phyloP scores from a whole-genome alignment of 2,797 vertebrate genomes.

The Epinephelus awoara region DNA sequence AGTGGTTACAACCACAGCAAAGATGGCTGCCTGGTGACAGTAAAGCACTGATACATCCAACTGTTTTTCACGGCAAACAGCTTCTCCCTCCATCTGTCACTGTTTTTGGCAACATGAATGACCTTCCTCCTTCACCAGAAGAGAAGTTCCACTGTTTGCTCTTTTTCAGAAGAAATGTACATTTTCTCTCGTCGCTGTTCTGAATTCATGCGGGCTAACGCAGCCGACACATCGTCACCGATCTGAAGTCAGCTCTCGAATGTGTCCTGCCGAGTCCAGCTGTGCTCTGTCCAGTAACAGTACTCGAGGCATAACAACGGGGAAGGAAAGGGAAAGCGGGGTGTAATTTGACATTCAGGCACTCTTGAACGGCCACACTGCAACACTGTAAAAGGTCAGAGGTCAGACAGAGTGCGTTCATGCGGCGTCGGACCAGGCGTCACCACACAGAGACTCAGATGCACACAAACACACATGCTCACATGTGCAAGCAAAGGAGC shows the following conservation, averaged over 20 bases:
- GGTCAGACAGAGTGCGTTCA: conserved; percentile 73
- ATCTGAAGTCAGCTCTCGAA: conserved; percentile 31
- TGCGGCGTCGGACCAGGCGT: conserved; percentile 69
- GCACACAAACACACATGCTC: conserved; percentile 66
- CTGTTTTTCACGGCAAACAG: conserved; percentile 48
- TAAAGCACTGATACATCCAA: conserved; percentile 70
- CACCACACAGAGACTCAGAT: conserved; percentile 62
- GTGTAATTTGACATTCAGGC: conserved; percentile 75
- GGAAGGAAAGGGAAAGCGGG: conserved; percentile 13
- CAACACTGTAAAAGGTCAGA: conserved; percentile 73
- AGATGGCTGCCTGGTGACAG: conserved; percentile 69
- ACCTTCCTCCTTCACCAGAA: conserved; percentile 44
- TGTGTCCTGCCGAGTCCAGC: conserved; percentile 47
- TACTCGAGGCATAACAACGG: conserved; percentile 52
- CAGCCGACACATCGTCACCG: background rate
- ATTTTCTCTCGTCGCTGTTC: conserved; percentile 39
- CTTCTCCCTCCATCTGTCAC: conserved; percentile 42
- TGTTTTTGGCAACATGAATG: conserved; percentile 63
- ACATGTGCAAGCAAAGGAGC: conserved; percentile 68
- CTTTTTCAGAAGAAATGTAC: conserved; percentile 50
- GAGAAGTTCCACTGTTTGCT: conserved; percentile 32
- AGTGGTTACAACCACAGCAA: conserved; percentile 68
- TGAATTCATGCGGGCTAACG: conserved; percentile 43
- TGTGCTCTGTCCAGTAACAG: conserved; percentile 48
- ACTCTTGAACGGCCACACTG: conserved; percentile 70